Evolutionary conservation across 2,888 invertebrate species (phyloP).

Genomic region (Pammene fasciana): DNA sequence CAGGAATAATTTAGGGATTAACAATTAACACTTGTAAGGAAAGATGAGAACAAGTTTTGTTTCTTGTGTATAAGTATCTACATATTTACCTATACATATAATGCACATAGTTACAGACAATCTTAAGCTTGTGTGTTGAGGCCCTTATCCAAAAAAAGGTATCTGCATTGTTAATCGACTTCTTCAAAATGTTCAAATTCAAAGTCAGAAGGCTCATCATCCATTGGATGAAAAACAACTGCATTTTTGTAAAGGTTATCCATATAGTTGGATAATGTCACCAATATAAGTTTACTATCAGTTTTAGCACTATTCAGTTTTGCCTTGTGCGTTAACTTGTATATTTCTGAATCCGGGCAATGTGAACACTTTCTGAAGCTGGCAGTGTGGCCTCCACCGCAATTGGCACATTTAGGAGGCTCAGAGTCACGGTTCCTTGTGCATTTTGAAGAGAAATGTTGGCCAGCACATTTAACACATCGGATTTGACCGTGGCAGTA

Average conservation of each 20-base stretch:
- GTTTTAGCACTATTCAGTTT: conserved; percentile 24
- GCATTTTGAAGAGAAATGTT: conserved; percentile 64
- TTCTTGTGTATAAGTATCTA: too few species aligned
- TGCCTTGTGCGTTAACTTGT: conserved; percentile 43
- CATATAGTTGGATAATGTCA: conserved; percentile 33
- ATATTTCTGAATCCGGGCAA: conserved; percentile 50
- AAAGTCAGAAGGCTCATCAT: conserved; percentile 1
- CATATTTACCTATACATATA: too few species aligned
- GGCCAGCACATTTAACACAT: conserved; percentile 71
- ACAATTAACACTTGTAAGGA: too few species aligned
- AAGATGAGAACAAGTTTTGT: too few species aligned
- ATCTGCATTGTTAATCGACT: not conserved
- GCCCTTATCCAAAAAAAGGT: too few species aligned
- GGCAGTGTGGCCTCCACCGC: conserved; percentile 61
- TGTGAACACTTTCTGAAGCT: conserved; percentile 58
- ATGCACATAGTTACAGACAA: too few species aligned
- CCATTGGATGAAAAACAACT: not conserved
- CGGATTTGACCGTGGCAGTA: conserved; percentile 62
- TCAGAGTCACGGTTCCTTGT: conserved; percentile 47
- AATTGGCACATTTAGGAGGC: conserved; percentile 67
- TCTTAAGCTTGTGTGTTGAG: too few species aligned
- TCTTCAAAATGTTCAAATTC: conserved; percentile 6
- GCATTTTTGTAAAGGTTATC: conserved; percentile 26
- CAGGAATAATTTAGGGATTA: too few species aligned
- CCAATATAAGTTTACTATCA: conserved; percentile 6